phyloP scores from a whole-genome alignment of 2,888 invertebrate species.

The Phyllotreta cruciferae region DNA sequence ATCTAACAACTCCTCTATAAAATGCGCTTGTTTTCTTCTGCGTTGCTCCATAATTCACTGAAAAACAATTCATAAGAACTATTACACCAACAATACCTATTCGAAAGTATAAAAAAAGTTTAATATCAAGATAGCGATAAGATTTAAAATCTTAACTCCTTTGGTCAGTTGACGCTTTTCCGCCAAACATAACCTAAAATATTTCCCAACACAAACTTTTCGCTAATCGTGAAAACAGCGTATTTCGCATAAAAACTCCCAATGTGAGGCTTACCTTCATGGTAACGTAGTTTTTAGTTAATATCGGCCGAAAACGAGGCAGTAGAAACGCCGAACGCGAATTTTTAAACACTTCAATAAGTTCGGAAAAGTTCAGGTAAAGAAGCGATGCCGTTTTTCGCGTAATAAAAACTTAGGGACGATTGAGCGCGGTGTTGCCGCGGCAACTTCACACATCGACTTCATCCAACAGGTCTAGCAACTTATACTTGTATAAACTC shows the following conservation, averaged over 20 bases:
- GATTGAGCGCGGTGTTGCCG: constrained; percentile 25
- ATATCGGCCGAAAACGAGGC: constrained; percentile 19
- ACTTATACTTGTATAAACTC: not conserved
- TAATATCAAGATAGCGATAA: constrained; percentile 3
- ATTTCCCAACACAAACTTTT: constrained; percentile 46
- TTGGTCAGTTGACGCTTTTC: not conserved
- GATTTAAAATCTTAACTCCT: constrained; percentile 23
- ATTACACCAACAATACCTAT: not conserved
- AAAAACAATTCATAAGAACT: too few species aligned
- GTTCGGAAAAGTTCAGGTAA: constrained; percentile 52
- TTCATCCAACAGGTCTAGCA: constrained; percentile 5
- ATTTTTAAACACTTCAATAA: constrained; percentile 50
- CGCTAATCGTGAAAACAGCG: constrained; percentile 45
- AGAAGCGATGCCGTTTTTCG: constrained; percentile 52
- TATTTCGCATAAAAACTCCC: constrained; percentile 37
- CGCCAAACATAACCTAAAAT: constrained; percentile 46
- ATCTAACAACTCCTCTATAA: too few species aligned
- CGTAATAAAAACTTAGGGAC: constrained; percentile 54
- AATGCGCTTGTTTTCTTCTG: too few species aligned
- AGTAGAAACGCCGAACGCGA: constrained; percentile 35
- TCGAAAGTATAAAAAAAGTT: not conserved
- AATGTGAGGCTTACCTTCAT: constrained; percentile 42
- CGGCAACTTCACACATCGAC: not conserved
- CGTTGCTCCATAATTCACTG: too few species aligned
- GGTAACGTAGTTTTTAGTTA: constrained; percentile 19